These are phyloP conservation scores for Cynaeus angustus DNA, from an alignment of 2,888 invertebrate species.

Conservation along the genomic window DNA sequence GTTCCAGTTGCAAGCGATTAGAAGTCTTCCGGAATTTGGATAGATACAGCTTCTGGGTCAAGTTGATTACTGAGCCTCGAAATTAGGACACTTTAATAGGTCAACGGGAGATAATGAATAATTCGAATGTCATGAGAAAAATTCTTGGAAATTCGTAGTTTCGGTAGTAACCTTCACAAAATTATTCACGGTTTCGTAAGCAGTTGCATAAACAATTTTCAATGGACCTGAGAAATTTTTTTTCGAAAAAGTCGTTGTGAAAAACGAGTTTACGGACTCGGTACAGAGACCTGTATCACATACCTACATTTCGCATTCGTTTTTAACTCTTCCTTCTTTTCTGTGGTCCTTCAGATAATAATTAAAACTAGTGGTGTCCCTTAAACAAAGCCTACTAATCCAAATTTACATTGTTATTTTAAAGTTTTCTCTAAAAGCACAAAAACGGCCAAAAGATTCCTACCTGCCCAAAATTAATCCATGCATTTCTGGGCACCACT, in stretches of 20 bases:
- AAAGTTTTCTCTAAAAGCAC: too few species aligned
- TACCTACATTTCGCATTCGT: slow-evolving; percentile 53
- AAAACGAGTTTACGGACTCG: slow-evolving; percentile 50
- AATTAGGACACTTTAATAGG: slow-evolving; percentile 21
- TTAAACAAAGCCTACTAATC: not conserved
- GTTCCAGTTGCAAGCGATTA: slow-evolving; percentile 35
- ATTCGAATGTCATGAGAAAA: slow-evolving; percentile 38
- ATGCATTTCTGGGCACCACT: slow-evolving; percentile 39
- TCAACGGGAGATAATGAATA: slow-evolving; percentile 28
- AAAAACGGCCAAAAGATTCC: not conserved
- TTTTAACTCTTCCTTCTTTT: slow-evolving; percentile 9
- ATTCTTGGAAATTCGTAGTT: not conserved
- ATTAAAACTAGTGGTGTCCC: not conserved
- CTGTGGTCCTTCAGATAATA: not conserved
- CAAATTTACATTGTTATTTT: not conserved
- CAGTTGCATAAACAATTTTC: slow-evolving; percentile 26
- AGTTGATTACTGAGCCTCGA: not conserved
- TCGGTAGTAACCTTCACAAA: slow-evolving; percentile 12
- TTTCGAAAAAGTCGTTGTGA: slow-evolving; percentile 44
- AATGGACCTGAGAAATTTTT: slow-evolving; percentile 27
- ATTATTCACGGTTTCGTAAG: slow-evolving; percentile 41
- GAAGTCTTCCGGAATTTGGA: slow-evolving; percentile 21
- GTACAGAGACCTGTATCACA: slow-evolving; percentile 55
- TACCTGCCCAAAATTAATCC: slow-evolving; percentile 50
- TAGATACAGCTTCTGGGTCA: slow-evolving; percentile 12